Evolutionary conservation across 2,888 invertebrate species (phyloP).

Genomic region (Podotricha telesiphe): DNA sequence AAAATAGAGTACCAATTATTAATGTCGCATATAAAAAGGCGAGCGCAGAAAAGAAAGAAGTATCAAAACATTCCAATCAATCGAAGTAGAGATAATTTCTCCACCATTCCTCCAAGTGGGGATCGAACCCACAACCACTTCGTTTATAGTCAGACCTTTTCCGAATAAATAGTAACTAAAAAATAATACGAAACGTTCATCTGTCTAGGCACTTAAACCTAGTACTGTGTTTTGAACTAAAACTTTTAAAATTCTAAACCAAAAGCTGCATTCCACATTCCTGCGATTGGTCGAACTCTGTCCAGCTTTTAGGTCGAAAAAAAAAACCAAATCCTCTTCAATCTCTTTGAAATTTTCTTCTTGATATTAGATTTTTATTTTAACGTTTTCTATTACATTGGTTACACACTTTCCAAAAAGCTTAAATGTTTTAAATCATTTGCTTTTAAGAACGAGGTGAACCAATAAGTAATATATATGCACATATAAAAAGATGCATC

Average conservation of each 20-base stretch:
- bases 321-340: not conserved
- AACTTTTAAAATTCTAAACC: slow-evolving; percentile 15
- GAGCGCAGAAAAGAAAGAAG: too few relatives aligned
- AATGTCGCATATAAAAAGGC: too few relatives aligned
- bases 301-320: slow-evolving; percentile 24
- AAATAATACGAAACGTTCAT: not conserved
- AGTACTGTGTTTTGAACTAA: not conserved
- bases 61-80: too few relatives aligned
- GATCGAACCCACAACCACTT: too few relatives aligned
- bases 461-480: too few relatives aligned
- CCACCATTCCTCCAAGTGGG: too few relatives aligned
- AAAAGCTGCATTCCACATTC: slow-evolving; percentile 28
- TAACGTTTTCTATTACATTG: not conserved
- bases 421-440: too few relatives aligned
- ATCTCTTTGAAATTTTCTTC: slow-evolving; percentile 4
- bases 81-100: too few relatives aligned
- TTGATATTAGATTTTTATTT: slow-evolving; percentile 11
- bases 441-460: too few relatives aligned
- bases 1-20: too few relatives aligned
- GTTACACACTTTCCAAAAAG: not conserved
- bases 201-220: not conserved
- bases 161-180: not conserved
- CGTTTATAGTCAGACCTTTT: too few relatives aligned
- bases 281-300: slow-evolving; percentile 36
- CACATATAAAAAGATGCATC: too few relatives aligned